These are phyloP conservation scores for Geophilus truncorum DNA, from an alignment of 2,888 invertebrate species.

Conservation along the genomic window DNA sequence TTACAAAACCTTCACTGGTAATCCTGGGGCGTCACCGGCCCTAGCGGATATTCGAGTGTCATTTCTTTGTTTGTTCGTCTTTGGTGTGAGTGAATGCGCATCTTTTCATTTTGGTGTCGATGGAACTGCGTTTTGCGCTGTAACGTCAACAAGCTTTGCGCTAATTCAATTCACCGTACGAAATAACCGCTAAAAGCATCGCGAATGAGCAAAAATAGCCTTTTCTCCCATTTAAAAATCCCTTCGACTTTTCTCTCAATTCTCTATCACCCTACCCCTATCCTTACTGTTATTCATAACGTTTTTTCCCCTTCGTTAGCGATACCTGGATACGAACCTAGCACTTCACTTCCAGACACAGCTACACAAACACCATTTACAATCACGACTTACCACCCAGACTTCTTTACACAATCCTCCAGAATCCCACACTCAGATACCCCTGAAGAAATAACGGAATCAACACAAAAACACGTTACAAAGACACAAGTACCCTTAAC, in stretches of 20 bases:
- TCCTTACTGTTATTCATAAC: not conserved
- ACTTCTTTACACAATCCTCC: not conserved
- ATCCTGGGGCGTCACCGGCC: no score
- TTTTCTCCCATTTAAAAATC: no score
- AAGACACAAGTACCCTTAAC: not conserved
- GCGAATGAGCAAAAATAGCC: not conserved
- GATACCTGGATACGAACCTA: not conserved
- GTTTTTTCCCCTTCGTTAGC: not conserved
- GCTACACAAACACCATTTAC: not conserved
- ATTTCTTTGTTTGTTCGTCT: not conserved
- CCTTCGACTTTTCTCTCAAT: no score
- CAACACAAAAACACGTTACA: not conserved
- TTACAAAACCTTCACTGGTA: no score
- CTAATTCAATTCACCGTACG: no score
- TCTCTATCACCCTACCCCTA: not conserved
- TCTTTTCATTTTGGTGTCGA: not conserved
- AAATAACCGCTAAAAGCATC: not conserved
- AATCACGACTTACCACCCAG: not conserved
- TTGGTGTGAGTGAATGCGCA: not conserved
- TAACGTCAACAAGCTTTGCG: not conserved
- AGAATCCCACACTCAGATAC: not conserved
- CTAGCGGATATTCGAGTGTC: no score
- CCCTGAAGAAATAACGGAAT: not conserved
- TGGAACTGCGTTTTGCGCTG: not conserved
- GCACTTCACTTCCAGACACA: not conserved